Percentiles rank a stretch among this genome's conserved stretches.
phyloP scores from a whole-genome alignment of 2,888 invertebrate species.

The Parnassius mnemosyne region DNA sequence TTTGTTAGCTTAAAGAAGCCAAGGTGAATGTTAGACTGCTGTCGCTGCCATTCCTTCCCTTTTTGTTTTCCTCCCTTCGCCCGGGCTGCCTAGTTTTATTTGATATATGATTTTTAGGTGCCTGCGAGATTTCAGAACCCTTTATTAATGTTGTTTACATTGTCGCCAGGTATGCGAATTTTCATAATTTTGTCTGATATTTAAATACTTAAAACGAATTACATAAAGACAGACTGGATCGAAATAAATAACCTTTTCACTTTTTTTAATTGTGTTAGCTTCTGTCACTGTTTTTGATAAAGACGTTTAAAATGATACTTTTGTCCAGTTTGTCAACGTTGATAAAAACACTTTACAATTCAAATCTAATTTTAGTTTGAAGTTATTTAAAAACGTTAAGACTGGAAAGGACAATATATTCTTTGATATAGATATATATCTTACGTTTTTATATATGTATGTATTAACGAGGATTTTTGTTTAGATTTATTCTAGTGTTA shows the following conservation, averaged over 20 bases:
- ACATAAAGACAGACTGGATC: slow-evolving; percentile 37
- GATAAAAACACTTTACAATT: not conserved
- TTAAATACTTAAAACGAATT: slow-evolving; percentile 36
- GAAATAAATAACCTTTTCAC: slow-evolving; percentile 30
- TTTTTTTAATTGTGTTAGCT: not conserved
- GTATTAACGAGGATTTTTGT: slow-evolving; percentile 22
- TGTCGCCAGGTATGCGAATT: slow-evolving; percentile 80
- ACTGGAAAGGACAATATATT: not conserved
- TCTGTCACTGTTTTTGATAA: not conserved
- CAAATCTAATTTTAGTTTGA: slow-evolving; percentile 11
- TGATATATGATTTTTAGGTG: slow-evolving; percentile 77
- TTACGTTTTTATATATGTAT: not conserved
- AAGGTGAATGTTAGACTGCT: slow-evolving; percentile 80
- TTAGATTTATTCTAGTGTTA: slow-evolving; percentile 31
- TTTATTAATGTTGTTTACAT: slow-evolving; percentile 81
- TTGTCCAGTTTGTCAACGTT: slow-evolving; percentile 15
- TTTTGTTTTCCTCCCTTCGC: slow-evolving; percentile 68
- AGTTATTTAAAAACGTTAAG: slow-evolving; percentile 24
- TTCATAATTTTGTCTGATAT: slow-evolving; percentile 61
- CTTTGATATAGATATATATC: not conserved
- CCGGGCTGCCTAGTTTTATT: slow-evolving; percentile 77
- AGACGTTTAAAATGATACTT: not conserved
- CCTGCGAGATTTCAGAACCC: slow-evolving; percentile 76
- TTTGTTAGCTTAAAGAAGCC: slow-evolving; percentile 79
- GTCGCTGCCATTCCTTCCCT: slow-evolving; percentile 64